Percentiles rank a stretch among this genome's conserved stretches.
Evolutionary conservation across 2,888 invertebrate genomes (phyloP).

Genomic region (Amphimallon solstitiale): DNA sequence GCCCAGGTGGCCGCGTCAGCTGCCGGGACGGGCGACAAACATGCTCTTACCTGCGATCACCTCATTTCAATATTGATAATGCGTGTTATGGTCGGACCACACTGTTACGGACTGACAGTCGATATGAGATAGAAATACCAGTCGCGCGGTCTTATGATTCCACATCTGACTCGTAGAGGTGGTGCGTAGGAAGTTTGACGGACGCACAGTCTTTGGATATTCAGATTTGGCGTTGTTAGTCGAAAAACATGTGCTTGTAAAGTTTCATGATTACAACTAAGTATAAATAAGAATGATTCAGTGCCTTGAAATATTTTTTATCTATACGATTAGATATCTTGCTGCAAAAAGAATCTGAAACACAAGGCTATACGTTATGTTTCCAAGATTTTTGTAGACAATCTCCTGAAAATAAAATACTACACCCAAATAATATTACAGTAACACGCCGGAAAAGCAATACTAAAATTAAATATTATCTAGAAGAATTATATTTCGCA

Average conservation of each 20-base stretch:
- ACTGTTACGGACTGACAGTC: constrained; percentile 58
- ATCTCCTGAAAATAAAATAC: too few relatives aligned
- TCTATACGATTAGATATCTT: too few relatives aligned
- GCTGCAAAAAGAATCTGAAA: too few relatives aligned
- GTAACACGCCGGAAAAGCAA: too few relatives aligned
- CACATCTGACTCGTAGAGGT: neutral
- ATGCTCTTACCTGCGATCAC: constrained; percentile 55
- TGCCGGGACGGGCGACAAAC: constrained; percentile 59
- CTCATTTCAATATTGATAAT: constrained; percentile 61
- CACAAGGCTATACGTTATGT: too few relatives aligned
- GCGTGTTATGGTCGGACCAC: constrained; percentile 58
- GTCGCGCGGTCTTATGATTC: constrained; percentile 35
- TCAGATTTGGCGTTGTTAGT: constrained; percentile 7
- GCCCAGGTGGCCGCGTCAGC: constrained; percentile 63
- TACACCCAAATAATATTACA: too few relatives aligned
- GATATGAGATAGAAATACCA: constrained; percentile 57
- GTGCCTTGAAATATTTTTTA: too few relatives aligned
- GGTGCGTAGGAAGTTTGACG: constrained; percentile 11
- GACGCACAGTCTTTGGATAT: neutral
- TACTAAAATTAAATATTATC: too few relatives aligned
- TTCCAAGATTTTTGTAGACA: too few relatives aligned
- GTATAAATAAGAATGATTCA: too few relatives aligned
- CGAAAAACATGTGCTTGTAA: neutral
- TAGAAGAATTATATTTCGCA: too few relatives aligned
- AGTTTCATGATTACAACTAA: too few relatives aligned